Conservation (phyloP, 2,888 invertebrate species). For the Agriopis aurantiaria region DNA sequence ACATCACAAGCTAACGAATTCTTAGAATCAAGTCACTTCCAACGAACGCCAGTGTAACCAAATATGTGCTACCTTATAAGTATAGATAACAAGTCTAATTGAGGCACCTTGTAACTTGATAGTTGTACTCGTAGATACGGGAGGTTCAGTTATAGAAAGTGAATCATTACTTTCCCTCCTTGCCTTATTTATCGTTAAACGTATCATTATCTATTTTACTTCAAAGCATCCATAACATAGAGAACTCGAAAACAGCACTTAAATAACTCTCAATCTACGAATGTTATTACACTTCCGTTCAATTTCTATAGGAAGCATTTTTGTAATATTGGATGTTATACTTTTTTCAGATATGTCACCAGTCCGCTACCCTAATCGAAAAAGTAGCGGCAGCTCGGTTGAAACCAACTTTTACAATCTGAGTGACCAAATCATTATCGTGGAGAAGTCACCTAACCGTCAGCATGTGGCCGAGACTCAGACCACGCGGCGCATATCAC, state of each 20-base stretch:
- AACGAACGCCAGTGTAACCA: slow-evolving; percentile 20
- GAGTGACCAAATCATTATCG: slow-evolving; percentile 86
- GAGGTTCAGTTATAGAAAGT: slow-evolving; percentile 44
- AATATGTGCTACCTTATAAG: slow-evolving; percentile 23
- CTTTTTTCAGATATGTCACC: slow-evolving; percentile 88
- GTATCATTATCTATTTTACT: slow-evolving; percentile 45
- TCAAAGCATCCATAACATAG: slow-evolving; percentile 4
- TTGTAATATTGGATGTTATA: slow-evolving; percentile 19
- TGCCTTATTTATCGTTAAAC: slow-evolving; percentile 40
- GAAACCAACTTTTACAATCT: slow-evolving; percentile 90
- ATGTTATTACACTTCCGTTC: too few species aligned
- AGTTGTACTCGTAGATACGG: slow-evolving; percentile 22
- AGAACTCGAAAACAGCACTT: too few species aligned
- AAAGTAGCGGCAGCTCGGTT: slow-evolving; percentile 88
- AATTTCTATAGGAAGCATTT: slow-evolving; percentile 26
- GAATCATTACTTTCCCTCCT: slow-evolving; percentile 55
- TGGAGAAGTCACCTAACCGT: slow-evolving; percentile 85
- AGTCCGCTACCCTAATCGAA: slow-evolving; percentile 87
- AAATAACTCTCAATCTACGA: too few species aligned
- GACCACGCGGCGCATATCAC: slow-evolving; percentile 75
- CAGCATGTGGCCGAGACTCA: slow-evolving; percentile 74
- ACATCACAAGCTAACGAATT: slow-evolving; percentile 17
- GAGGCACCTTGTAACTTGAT: slow-evolving; percentile 31
- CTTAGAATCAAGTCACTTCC: slow-evolving; percentile 21
- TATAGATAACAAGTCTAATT: slow-evolving; percentile 19